Base-by-base conservation (phyloP, 2,113 vertebrate genomes). In the Phrynosoma platyrhinos region DNA sequence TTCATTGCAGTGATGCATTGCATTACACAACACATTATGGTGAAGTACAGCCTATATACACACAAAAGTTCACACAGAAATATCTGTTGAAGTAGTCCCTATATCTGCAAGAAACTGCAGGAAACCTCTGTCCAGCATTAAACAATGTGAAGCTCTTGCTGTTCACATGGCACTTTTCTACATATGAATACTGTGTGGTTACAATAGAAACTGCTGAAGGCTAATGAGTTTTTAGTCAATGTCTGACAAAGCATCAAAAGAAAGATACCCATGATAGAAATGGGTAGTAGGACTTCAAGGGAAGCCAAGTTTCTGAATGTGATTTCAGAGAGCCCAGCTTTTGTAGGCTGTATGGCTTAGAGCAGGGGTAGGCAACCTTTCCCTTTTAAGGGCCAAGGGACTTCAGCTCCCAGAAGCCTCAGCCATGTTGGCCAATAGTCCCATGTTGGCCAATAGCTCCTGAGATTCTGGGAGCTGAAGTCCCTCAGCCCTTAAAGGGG, bases 181-280 rank as follows among this genome's bases (percentile, higher is more conserved):
- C 91, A 91, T 86, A 82, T 93, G 94, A 94, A 88, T 90, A 84
- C 91, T 88, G 92, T 92, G 87, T 90, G 91, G 91, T 95, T 95
- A 95, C 93, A 95, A 69, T 75, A 64, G 84, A 83, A 92, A 77
- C 81, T 94, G 94, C 93, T 93, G 91, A 81, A 91, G 83, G 89
- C 91, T 95, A 94, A 95, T 92, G 91, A 94, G 76, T 18, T 94
- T 21, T 83, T 87, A 89, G 82, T 93, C 86, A 68, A 47, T 64
- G 72, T 55, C 5, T 92, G 92, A 93, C 89, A 92, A 79, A 69
- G 82, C 62, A 92, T 83, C 74, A 89, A 92, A 84, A 93, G 86
- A 82, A 80, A 68, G 69, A 91, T 92, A 90, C 76, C 79, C 75
- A 14, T n/a, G 91, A 64, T 78, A 78, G 85, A 42, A 25, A 88